Evolutionary conservation across 2,113 vertebrate species (phyloP).

Genomic region (Mormoops blainvillei): DNA sequence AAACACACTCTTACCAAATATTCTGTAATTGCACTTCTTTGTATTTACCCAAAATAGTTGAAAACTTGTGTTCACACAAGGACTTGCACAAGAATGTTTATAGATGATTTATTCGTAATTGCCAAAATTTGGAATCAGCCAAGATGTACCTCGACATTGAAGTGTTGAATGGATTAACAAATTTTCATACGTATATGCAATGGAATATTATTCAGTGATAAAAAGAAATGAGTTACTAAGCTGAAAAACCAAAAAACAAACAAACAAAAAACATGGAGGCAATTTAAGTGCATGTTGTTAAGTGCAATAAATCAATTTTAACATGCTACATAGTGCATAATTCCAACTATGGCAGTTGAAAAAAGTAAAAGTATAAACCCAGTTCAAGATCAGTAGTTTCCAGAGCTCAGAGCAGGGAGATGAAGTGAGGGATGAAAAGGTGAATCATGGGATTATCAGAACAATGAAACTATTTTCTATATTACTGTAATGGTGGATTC

Average conservation of each 20-base stretch:
- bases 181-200: neutral
- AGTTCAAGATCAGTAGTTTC: neutral
- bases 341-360: neutral
- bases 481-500: neutral
- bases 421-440: neutral
- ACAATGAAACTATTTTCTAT: neutral
- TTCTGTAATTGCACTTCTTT: neutral
- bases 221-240: neutral
- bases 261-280: neutral
- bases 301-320: neutral
- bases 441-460: neutral
- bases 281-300: neutral
- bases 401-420: neutral
- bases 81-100: neutral
- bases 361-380: neutral
- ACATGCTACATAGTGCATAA: neutral
- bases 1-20: neutral
- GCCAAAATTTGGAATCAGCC: neutral
- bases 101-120: neutral
- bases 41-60: neutral
- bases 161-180: neutral
- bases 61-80: neutral
- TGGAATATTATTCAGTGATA: neutral
- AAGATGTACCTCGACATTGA: neutral
- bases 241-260: neutral